phyloP scores from a whole-genome alignment of 2,113 vertebrate species.

The Ovis canadensis region DNA sequence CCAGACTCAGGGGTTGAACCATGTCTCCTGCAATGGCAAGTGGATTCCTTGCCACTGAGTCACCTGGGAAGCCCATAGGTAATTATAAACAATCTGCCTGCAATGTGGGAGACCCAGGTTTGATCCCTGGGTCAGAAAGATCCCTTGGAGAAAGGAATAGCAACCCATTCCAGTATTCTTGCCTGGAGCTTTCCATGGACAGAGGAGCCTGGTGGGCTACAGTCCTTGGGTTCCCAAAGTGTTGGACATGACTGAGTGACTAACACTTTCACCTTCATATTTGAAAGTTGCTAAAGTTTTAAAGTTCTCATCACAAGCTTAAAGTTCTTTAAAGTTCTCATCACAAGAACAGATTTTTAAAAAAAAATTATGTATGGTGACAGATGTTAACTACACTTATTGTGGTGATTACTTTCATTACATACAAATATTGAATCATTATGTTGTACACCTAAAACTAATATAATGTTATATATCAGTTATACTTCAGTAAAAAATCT shows the following conservation, averaged over 20 bases:
- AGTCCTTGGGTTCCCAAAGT: not conserved
- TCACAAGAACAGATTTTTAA: not conserved
- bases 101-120: not conserved
- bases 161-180: not conserved
- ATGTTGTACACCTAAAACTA: not conserved
- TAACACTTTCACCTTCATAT: not conserved
- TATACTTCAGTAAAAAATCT: not conserved
- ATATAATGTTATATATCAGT: not conserved
- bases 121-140: not conserved
- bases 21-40: not conserved
- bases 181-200: not conserved
- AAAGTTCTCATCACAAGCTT: not conserved
- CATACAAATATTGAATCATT: not conserved
- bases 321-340: not conserved
- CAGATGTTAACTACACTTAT: not conserved
- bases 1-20: not conserved
- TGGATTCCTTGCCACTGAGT: not conserved
- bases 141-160: not conserved
- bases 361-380: not conserved
- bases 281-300: not conserved
- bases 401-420: not conserved
- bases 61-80: not conserved
- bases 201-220: not conserved
- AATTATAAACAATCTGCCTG: not conserved
- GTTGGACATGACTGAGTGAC: not conserved